phyloP scores from a whole-genome alignment of 2,797 vertebrate genomes.

The Lagodon rhomboides region DNA sequence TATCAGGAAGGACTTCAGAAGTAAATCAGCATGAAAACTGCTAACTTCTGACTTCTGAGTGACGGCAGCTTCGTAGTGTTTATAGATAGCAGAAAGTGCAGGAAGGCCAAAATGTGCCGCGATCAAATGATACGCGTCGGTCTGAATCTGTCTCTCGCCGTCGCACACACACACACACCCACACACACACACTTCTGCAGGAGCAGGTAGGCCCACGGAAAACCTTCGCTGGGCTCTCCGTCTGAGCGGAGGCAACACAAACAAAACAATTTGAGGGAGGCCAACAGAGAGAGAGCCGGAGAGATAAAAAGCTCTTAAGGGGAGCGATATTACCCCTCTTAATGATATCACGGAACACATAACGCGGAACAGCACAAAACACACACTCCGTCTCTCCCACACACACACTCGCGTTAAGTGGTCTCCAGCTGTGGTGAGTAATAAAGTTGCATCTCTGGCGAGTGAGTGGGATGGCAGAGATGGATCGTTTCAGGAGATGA shows the following conservation, averaged over 20 bases:
- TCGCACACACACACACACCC: constrained; percentile 8
- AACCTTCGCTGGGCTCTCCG: constrained; percentile 19
- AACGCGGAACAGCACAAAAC: constrained; percentile 49
- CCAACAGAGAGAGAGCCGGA: constrained; percentile 36
- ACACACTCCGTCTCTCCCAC: constrained; percentile 44
- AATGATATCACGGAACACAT: constrained; percentile 47
- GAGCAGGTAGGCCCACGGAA: constrained; percentile 31
- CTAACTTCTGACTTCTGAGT: not conserved
- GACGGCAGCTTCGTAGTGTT: constrained; percentile 15
- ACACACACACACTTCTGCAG: constrained; percentile 11
- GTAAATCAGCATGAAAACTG: constrained; percentile 16
- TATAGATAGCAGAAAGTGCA: constrained; percentile 22
- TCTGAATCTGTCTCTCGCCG: not conserved
- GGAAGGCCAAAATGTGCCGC: constrained; percentile 2
- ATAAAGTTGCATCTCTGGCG: constrained; percentile 59
- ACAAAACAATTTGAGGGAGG: constrained; percentile 48
- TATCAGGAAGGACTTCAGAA: not conserved
- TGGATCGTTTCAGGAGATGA: constrained; percentile 42
- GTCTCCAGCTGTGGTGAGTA: constrained; percentile 66
- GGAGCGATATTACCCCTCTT: constrained; percentile 54
- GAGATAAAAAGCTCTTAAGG: constrained; percentile 48
- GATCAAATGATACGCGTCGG: constrained; percentile 27
- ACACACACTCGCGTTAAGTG: constrained; percentile 49
- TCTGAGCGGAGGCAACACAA: constrained; percentile 36
- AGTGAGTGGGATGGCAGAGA: constrained; percentile 55